Evolutionary conservation across 2,113 vertebrate species (phyloP).

Genomic region (Sialia sialis): DNA sequence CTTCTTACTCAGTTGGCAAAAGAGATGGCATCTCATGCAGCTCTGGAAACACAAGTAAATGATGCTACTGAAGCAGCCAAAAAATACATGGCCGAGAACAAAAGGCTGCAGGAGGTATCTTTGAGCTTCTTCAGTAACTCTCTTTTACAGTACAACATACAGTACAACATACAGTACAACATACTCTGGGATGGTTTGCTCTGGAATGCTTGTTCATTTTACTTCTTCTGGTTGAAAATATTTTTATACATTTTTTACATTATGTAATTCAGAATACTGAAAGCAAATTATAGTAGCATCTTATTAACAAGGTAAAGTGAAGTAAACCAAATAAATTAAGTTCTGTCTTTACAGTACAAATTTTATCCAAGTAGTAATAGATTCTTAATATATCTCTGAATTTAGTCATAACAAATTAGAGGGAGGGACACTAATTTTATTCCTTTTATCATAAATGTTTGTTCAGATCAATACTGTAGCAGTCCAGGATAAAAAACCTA

Average conservation of each 20-base stretch:
- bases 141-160: background rate
- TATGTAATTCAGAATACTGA: background rate
- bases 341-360: background rate
- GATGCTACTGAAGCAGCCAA: slow-evolving; percentile 79
- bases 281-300: background rate
- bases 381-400: background rate
- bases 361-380: background rate
- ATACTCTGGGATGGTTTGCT: background rate
- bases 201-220: background rate
- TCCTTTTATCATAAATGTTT: background rate
- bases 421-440: background rate
- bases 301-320: background rate
- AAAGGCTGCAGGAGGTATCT: slow-evolving; percentile 82
- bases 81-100: slow-evolving; percentile 84
- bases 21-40: slow-evolving; percentile 65
- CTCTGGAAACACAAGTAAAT: slow-evolving; percentile 82
- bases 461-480: background rate
- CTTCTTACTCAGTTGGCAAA: slow-evolving; percentile 87
- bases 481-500: background rate
- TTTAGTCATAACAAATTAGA: background rate
- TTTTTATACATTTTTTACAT: background rate
- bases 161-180: background rate
- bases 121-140: background rate
- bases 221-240: background rate
- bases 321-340: background rate